These are phyloP conservation scores for Pseudorectes ferrugineus DNA, from an alignment of 2,113 vertebrate species.

Conservation along the genomic window DNA sequence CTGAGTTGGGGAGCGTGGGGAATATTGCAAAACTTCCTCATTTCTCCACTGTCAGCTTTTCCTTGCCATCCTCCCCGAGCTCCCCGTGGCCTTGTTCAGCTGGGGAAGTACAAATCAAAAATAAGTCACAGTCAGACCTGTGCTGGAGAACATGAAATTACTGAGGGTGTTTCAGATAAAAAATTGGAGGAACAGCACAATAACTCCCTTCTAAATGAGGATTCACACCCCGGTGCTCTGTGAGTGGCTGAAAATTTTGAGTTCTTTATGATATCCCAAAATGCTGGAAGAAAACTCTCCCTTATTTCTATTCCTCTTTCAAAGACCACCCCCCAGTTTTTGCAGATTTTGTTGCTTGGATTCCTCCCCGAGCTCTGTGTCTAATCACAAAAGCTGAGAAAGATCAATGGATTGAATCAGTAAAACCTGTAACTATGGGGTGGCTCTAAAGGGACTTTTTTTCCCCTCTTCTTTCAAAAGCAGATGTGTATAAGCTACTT, in stretches of 20 bases:
- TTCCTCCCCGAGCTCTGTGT: not conserved
- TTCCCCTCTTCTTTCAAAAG: not conserved
- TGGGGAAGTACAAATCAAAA: not conserved
- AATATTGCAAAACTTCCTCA: not conserved
- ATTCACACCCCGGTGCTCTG: not conserved
- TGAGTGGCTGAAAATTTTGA: not conserved
- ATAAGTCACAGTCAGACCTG: not conserved
- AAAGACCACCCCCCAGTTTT: not conserved
- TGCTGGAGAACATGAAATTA: not conserved
- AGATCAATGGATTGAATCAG: not conserved
- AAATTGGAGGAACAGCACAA: not conserved
- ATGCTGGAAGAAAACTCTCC: not conserved
- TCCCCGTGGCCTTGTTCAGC: not conserved
- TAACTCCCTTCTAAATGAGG: not conserved
- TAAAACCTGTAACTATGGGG: not conserved
- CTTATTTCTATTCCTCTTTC: not conserved
- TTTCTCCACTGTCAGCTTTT: not conserved
- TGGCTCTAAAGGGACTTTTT: not conserved
- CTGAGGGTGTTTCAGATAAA: not conserved
- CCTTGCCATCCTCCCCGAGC: rapidly evolving
- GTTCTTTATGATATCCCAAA: not conserved
- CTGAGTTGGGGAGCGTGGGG: not conserved
- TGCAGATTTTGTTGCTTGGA: not conserved
- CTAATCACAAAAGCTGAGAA: not conserved
- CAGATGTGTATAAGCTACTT: not conserved